Base-by-base conservation (phyloP, 2,888 invertebrate species). In the Iphiclides podalirius region DNA sequence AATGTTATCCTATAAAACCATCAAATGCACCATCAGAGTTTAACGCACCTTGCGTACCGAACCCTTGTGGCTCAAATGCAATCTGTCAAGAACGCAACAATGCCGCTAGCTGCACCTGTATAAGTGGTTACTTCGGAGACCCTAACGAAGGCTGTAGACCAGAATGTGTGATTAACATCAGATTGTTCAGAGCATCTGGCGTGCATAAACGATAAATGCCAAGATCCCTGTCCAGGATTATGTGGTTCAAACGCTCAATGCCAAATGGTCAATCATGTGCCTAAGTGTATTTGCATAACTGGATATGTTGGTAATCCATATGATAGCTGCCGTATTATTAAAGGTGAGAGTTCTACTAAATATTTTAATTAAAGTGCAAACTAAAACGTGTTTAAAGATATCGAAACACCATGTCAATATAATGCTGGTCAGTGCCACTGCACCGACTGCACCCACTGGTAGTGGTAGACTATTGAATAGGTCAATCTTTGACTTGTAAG, bases 231-330 rank as follows among this genome's bases (percentile, higher is more conserved):
- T 63, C 91, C 92, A 51, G 95, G 94, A 42, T 91, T 93, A 43
- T 96, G 96, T 67, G 96, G 95, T 42, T 86, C 89, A 42, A 93
- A 93, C 70, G 92, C 95, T 11, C 82, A 91, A 61, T 96, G 96
- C 66, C 91, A 93, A 79, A 93, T 94, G 23, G 90, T 94, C 12
- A 92, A 93, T 60, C 95, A 95, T 66, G 85, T 93, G 57, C 94
- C 96, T 6, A 91, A 92, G 58, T 96, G 96, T 70, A 90, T 90
- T 36, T 95, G 95, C 63, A 76, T 87, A 13, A 58, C 79, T 28
- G 91, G 92, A 57, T 93, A 91, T 70, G 89, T 91, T 7, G 95
- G 95, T 17, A 93, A 95, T 85, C 95, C 96, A 17, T 95, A 83
- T 55, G 78, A 80, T 31, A 71, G 63, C 31, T 89, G 88, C 54